Base-by-base conservation (phyloP, 1,140 invertebrate species). In the Scaptomyza graminum region DNA sequence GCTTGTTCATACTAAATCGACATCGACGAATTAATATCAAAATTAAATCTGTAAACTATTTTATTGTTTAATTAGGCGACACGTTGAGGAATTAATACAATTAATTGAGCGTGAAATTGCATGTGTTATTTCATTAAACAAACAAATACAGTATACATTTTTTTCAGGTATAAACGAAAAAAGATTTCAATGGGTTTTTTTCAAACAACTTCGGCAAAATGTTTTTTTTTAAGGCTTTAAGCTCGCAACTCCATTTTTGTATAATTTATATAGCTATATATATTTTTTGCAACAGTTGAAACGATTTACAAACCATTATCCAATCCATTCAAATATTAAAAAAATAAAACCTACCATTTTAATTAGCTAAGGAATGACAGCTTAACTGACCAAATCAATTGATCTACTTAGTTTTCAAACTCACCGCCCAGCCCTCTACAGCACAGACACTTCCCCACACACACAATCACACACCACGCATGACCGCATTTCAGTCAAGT, bases 311-410 rank as follows among this genome's bases (percentile, higher is more conserved):
- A 41, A 5, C 0, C 34, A 12, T 28, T 28, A 0, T 9, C 15
- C 15, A 50, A 28, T 51, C 28, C 15, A 18, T 54, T 6, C 2
- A 54, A 54, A 54, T 41, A 37, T 18, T 5, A 13, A 31, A 1
- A 3, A 2, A 37, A 1, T 3, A 2, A 37, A 54, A 18, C 9
- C 1, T 12, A 13, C 1, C 13, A 43, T 25, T 31, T 16, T 22
- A 59, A 46, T 46, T 15, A 31, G 25, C 25, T 8, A 31, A 37
- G n/a, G n/a, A 16, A 11, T 62, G 52, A 28, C 31, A 57, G 52
- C 11, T 7, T 3, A n/a, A 18, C 18, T 39, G 25, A 46, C 49
- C 60, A 50, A 39, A 63, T 18, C 13, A 46, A 46, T 15, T 46
- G 44, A 51, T n/a, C n/a, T n/a, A n/a, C n/a, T 6, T 5, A 11